phyloP scores from a whole-genome alignment of 2,888 invertebrate species.

The Drosophila prostipennis region DNA sequence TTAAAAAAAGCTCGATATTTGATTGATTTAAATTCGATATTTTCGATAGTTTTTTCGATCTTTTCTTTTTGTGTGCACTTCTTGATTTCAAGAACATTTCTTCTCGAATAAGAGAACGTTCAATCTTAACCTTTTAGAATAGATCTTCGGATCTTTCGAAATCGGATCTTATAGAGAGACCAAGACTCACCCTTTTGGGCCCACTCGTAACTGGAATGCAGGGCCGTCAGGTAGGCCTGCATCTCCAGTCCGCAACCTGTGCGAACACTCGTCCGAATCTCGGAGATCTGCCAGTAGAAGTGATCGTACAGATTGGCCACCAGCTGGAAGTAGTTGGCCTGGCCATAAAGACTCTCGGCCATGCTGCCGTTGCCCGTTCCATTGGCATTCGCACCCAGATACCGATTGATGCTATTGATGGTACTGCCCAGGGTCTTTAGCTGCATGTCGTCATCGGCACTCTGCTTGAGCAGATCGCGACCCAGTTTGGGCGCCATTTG shows the following conservation, averaged over 20 bases:
- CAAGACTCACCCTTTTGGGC: slow-evolving; percentile 91
- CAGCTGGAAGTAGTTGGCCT: slow-evolving; percentile 81
- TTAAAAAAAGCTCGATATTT: too few species aligned
- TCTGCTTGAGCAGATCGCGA: slow-evolving; percentile 77
- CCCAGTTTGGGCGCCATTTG: slow-evolving; percentile 73
- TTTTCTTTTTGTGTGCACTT: too few species aligned
- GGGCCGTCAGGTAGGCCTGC: slow-evolving; percentile 86
- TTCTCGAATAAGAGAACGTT: too few species aligned
- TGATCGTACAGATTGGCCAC: slow-evolving; percentile 83
- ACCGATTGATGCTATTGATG: slow-evolving; percentile 82
- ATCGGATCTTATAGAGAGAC: background rate
- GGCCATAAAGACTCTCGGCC: slow-evolving; percentile 65
- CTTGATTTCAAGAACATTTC: too few species aligned
- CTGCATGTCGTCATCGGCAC: slow-evolving; percentile 71
- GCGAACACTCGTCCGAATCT: slow-evolving; percentile 84
- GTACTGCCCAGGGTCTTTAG: slow-evolving; percentile 75
- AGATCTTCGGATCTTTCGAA: too few species aligned
- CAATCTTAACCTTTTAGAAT: too few species aligned
- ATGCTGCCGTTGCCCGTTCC: slow-evolving; percentile 40
- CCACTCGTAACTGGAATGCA: slow-evolving; percentile 88
- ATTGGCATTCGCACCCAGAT: slow-evolving; percentile 61
- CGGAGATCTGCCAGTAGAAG: slow-evolving; percentile 83
- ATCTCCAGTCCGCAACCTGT: slow-evolving; percentile 86
- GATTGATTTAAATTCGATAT: too few species aligned
- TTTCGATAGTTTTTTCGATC: too few species aligned